Base-by-base conservation (phyloP, 2,888 invertebrate genomes). In the Lepidonotus clava region DNA sequence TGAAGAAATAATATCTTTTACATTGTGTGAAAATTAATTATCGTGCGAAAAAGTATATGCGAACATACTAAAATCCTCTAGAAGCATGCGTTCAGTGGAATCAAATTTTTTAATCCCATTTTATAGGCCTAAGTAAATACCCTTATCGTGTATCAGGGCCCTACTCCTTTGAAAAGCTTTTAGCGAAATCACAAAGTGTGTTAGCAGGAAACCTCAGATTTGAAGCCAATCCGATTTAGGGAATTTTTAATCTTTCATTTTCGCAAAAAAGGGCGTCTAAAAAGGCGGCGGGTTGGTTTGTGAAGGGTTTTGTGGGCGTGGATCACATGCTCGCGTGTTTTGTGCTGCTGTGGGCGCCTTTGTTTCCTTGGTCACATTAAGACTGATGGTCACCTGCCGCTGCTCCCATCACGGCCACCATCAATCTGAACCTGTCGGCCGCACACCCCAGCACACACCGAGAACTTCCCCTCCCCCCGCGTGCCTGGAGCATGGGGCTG, bases 151-250 rank as follows among this genome's bases (percentile, higher is more conserved):
- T 46, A 11, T 46, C 6, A 46, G 18, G 46, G 18, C 46, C 46
- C 18, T n/a, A 61, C 61, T 28, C 28, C 61, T n/a, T 61, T n/a
- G 28, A 61, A 61, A 61, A 28, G 4, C 76, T 71, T 40, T 76
- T 76, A 76, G 38, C 24, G 21, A 38, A 76, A 34, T 76, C 11
- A 40, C 76, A 36, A 51, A 76, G 24, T 38, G 76, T 76, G 38
- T 76, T 24, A 76, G 40, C 18, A 36, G 76, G 40, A 76, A 40
- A 36, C 40, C 38, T 76, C 38, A 40, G 76, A 76, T 76, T 76
- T 76, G 76, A 76, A 38, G 38, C 76, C 38, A 76, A 76, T 76
- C 76, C 76, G 76, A 40, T 76, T 76, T 36, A 32, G 2, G 21
- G 38, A 40, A 40, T 18, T 76, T 76, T 76, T 76, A 40, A 40